Percentiles rank a stretch among this genome's conserved stretches.
Evolutionary conservation across 2,113 vertebrate genomes (phyloP).

Genomic region (Martes martes): DNA sequence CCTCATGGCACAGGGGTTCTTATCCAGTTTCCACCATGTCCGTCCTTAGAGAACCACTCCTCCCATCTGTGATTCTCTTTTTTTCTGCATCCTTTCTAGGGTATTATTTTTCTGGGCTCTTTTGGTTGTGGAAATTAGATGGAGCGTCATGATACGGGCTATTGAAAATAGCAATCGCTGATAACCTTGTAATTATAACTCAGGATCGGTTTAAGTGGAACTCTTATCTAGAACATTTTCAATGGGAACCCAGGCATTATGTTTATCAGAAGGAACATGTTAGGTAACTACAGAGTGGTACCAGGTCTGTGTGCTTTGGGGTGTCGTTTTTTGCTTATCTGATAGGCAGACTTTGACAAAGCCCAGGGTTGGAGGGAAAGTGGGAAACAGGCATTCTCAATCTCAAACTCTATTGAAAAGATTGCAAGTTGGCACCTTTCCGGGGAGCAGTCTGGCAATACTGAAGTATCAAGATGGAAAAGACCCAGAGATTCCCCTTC

Average conservation of each 20-base stretch:
- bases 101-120: not conserved
- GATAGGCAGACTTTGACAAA: not conserved
- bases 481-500: not conserved
- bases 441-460: not conserved
- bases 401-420: not conserved
- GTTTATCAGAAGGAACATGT: not conserved
- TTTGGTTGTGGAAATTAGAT: not conserved
- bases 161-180: not conserved
- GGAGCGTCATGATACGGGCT: not conserved
- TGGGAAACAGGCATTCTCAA: not conserved
- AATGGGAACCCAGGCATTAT: not conserved
- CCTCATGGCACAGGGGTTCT: not conserved
- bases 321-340: not conserved
- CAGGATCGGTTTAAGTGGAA: not conserved
- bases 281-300: not conserved
- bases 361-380: not conserved
- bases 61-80: not conserved
- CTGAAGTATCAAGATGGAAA: not conserved
- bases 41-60: not conserved
- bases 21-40: not conserved
- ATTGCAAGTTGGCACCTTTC: not conserved
- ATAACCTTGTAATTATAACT: not conserved
- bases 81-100: not conserved
- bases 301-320: not conserved
- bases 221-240: constrained; percentile 3